Percentiles rank a stretch among this genome's conserved stretches.
phyloP scores from a whole-genome alignment of 2,113 vertebrate species.

The Peromyscus polionotus region DNA sequence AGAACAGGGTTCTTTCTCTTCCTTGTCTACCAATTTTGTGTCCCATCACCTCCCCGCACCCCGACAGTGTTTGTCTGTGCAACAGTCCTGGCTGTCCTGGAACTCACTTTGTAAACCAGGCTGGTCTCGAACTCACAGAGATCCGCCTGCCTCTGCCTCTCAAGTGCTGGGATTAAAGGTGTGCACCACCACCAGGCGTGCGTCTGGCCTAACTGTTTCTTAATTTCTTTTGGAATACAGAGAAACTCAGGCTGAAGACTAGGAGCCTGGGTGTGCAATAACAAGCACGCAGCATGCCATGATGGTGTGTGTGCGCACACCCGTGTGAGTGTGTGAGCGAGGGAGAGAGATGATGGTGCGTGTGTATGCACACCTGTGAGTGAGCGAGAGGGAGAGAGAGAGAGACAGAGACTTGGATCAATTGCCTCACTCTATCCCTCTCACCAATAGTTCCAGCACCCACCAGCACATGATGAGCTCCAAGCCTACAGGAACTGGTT shows the following conservation, averaged over 20 bases:
- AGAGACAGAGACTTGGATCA: no score
- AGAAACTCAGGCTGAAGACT: background rate
- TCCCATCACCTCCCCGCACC: background rate
- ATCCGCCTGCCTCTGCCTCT: no score
- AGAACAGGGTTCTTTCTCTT: background rate
- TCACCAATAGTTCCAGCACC: background rate
- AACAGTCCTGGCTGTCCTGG: no score
- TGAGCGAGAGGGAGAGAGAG: no score
- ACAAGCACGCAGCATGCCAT: background rate
- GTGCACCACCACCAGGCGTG: no score
- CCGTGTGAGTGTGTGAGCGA: no score
- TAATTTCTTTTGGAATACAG: background rate
- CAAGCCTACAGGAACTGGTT: background rate
- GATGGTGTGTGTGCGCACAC: background rate
- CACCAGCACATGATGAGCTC: background rate
- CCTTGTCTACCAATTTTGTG: background rate
- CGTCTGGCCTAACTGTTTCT: background rate
- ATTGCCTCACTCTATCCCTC: background rate
- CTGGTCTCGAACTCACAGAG: no score
- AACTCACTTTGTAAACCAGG: no score
- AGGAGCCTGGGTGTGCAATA: background rate
- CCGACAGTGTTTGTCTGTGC: no score
- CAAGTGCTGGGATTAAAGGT: no score
- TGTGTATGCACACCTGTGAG: no score
- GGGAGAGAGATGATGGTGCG: no score